These are phyloP conservation scores for Caenorhabditis sp. DNA, from an alignment of 2,888 invertebrate species.

Conservation along the genomic window DNA sequence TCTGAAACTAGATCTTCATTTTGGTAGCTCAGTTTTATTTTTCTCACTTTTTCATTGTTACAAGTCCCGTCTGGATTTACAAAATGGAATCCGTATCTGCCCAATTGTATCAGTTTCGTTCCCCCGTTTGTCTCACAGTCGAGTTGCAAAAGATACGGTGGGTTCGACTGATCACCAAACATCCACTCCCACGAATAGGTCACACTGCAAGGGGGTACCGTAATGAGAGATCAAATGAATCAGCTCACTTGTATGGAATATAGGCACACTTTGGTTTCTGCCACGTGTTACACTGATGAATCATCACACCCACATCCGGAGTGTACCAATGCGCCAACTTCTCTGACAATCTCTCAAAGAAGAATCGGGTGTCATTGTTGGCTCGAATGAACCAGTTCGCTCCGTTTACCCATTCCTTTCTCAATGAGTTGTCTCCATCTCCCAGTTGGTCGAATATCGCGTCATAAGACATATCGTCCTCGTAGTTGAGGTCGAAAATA, in stretches of 20 bases:
- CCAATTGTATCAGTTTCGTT: slow-evolving; percentile 81
- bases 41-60: slow-evolving; percentile 72
- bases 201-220: slow-evolving; percentile 71
- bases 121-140: slow-evolving; percentile 83
- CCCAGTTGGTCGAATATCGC: slow-evolving; percentile 82
- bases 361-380: slow-evolving; percentile 79
- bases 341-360: slow-evolving; percentile 80
- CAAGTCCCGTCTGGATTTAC: slow-evolving; percentile 80
- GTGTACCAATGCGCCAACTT: slow-evolving; percentile 81
- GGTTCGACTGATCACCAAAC: slow-evolving; percentile 82
- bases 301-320: slow-evolving; percentile 83
- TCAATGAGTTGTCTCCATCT: slow-evolving; percentile 74
- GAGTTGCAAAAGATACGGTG: slow-evolving; percentile 81
- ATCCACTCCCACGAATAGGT: slow-evolving; percentile 83
- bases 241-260: slow-evolving; percentile 81
- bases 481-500: slow-evolving; percentile 80
- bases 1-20: no score
- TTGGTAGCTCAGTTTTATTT: no score
- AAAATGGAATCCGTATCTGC: slow-evolving; percentile 82
- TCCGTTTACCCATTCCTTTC: slow-evolving; percentile 83
- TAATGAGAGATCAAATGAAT: neutral
- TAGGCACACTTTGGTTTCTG: slow-evolving; percentile 77
- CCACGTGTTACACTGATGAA: slow-evolving; percentile 83
- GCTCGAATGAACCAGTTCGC: slow-evolving; percentile 83
- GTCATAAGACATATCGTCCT: slow-evolving; percentile 78